Evolutionary conservation across 2,888 invertebrate species (phyloP).

Genomic region (Unio delphinus): DNA sequence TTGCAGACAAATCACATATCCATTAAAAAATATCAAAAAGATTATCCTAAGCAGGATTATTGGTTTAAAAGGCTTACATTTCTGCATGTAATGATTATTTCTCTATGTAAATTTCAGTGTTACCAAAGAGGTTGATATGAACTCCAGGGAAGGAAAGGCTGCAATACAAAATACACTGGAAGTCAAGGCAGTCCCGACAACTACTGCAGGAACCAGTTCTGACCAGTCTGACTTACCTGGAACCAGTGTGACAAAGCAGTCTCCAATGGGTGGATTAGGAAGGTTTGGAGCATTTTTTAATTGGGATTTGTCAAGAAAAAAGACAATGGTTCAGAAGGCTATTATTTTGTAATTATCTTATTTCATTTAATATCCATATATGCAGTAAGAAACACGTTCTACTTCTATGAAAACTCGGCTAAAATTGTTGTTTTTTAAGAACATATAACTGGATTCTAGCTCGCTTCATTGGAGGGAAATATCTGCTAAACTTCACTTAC

Average conservation of each 20-base stretch:
- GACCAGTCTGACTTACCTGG: neutral
- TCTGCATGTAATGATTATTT: neutral
- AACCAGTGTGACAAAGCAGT: neutral
- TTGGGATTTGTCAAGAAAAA: neutral
- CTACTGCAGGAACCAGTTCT: neutral
- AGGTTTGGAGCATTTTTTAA: neutral
- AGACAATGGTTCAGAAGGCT: no score
- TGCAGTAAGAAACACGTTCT: no score
- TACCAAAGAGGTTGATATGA: conserved; percentile 77
- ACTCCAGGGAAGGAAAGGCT: conserved; percentile 75
- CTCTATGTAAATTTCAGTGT: conserved; percentile 69
- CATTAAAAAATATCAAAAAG: neutral
- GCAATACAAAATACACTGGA: conserved; percentile 49
- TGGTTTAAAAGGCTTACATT: neutral
- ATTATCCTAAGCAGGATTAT: neutral
- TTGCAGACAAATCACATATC: no score
- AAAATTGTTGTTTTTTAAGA: no score
- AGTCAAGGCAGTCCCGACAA: conserved; percentile 9
- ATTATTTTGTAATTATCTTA: no score
- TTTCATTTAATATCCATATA: no score
- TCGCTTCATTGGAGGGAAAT: no score
- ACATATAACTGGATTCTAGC: no score
- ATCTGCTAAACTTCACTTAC: no score
- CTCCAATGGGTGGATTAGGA: neutral
- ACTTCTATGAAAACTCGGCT: no score